A percentile compares a stretch with the other conserved stretches of the same genome.
Evolutionary conservation across 1,140 invertebrate genomes (phyloP).

Genomic region (Archivesica marissinica): DNA sequence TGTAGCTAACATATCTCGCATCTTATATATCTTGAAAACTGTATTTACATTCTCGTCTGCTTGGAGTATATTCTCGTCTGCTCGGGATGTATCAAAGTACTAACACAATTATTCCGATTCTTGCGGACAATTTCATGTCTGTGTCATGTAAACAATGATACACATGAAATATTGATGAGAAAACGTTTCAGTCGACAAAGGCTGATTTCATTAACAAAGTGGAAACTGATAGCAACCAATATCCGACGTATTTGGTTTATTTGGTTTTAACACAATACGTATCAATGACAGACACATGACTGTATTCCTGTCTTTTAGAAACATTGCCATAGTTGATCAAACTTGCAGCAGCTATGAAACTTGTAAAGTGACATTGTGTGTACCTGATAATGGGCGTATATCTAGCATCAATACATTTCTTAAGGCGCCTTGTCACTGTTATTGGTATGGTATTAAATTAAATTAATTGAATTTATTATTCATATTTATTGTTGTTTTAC

Average conservation of each 20-base stretch:
- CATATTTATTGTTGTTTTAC: too few species aligned
- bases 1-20: neutral
- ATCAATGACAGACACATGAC: neutral
- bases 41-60: slow-evolving; percentile 28
- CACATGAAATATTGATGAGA: slow-evolving; percentile 51
- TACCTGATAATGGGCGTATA: too few species aligned
- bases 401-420: too few species aligned
- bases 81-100: too few species aligned
- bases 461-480: too few species aligned
- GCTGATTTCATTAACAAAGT: slow-evolving; percentile 37
- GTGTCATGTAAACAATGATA: slow-evolving; percentile 15
- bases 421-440: too few species aligned
- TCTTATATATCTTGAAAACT: slow-evolving; percentile 14
- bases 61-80: too few species aligned
- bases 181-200: neutral
- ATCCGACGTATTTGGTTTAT: slow-evolving; percentile 39
- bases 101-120: neutral
- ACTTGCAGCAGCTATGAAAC: too few species aligned
- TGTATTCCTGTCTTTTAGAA: too few species aligned
- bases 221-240: slow-evolving; percentile 23
- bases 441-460: too few species aligned
- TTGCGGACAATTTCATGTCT: slow-evolving; percentile 19
- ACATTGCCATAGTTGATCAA: too few species aligned
- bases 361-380: too few species aligned
- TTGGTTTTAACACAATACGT: neutral